Percentiles rank a stretch among this genome's conserved stretches.
phyloP scores from a whole-genome alignment of 2,888 invertebrate species.

The Morinoia aosen region DNA sequence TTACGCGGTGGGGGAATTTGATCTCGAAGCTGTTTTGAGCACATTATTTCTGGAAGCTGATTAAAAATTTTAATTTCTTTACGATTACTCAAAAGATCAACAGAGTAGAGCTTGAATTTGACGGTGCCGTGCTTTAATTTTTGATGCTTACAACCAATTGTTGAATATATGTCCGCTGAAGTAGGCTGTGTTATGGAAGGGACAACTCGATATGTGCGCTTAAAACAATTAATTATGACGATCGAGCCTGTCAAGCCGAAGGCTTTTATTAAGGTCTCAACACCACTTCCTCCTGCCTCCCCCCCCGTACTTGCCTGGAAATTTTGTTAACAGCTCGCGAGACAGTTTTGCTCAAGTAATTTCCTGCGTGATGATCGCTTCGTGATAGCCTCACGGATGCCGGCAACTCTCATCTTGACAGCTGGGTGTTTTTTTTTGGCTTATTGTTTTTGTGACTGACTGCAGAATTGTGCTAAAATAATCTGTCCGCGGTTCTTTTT shows the following conservation, averaged over 20 bases:
- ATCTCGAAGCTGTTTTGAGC: not conserved
- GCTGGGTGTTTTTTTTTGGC: not conserved
- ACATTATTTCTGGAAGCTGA: not conserved
- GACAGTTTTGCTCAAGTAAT: constrained; percentile 36
- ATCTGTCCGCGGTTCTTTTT: not conserved
- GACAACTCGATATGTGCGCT: not conserved
- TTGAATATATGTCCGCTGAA: not conserved
- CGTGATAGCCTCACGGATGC: constrained; percentile 9
- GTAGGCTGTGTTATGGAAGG: not conserved
- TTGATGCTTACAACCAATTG: not conserved
- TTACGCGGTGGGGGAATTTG: not conserved
- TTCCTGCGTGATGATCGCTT: constrained; percentile 28
- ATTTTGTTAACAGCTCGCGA: constrained; percentile 36
- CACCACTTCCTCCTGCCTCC: not conserved
- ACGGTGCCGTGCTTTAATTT: not conserved
- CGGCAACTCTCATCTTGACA: not conserved
- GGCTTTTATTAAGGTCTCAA: constrained; percentile 6
- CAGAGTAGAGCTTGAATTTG: not conserved
- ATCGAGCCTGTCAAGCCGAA: not conserved
- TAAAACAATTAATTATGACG: not conserved
- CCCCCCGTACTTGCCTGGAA: not conserved
- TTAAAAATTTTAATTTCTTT: not conserved
- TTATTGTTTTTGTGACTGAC: not conserved
- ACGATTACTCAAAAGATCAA: not conserved
- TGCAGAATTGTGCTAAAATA: not conserved